Conservation (phyloP, 2,113 vertebrate genomes). For the Apteryx owenii region DNA sequence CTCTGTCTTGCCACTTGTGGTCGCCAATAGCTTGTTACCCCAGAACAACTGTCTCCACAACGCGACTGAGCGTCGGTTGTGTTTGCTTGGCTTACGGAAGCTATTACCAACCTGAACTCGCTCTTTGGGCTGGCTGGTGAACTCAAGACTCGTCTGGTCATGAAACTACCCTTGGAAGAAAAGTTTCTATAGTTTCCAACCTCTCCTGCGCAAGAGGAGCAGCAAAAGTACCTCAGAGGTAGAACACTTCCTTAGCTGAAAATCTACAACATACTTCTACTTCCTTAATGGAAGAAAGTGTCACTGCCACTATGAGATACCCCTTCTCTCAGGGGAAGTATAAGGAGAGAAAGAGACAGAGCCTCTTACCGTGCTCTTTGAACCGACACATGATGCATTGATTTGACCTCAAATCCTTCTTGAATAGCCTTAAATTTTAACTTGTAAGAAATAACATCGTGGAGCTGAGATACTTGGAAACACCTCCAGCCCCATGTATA, state of each 20-base stretch:
- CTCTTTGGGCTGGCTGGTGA: neutral
- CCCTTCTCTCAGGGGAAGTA: neutral
- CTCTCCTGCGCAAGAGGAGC: neutral
- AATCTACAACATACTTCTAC: neutral
- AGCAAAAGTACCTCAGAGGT: neutral
- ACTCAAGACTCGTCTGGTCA: neutral
- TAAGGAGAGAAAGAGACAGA: neutral
- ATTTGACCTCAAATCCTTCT: neutral
- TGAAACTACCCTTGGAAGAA: neutral
- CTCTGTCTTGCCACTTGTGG: neutral
- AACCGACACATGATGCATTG: neutral
- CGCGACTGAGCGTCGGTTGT: neutral
- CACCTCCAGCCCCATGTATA: neutral
- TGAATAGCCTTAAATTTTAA: neutral
- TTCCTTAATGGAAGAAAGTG: neutral
- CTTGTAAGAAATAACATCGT: neutral
- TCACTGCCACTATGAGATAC: neutral
- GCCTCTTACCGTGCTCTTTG: neutral
- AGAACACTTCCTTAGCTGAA: neutral
- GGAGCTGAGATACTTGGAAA: neutral
- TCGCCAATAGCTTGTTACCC: neutral
- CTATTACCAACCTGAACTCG: neutral
- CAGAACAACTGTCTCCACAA: neutral
- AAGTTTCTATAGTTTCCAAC: neutral
- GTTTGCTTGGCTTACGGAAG: neutral